Evolutionary conservation across 2,797 vertebrate species (phyloP).

Genomic region (Caiman crocodilus): DNA sequence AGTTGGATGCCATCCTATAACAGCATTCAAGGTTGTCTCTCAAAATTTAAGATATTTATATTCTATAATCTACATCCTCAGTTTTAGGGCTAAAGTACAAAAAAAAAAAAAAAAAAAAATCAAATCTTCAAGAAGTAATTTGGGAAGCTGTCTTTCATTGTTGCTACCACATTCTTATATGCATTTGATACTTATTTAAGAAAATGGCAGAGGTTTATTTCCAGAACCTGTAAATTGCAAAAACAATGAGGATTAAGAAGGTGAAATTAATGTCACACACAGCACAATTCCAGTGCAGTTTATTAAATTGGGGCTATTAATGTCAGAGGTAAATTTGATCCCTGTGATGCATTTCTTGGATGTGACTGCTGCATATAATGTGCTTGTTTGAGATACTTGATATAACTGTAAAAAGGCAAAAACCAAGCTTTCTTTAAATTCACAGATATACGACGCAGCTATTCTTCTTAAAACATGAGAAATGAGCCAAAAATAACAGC

Average conservation of each 20-base stretch:
- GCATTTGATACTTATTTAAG: background rate
- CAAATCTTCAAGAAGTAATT: background rate
- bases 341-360: background rate
- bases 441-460: background rate
- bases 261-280: background rate
- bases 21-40: background rate
- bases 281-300: background rate
- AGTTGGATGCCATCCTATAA: background rate
- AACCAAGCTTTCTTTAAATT: fast-evolving
- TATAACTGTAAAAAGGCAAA: background rate
- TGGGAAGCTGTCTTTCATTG: background rate
- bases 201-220: constrained; percentile 2
- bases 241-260: background rate
- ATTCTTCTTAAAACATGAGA: background rate
- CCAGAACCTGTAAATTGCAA: background rate
- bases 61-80: background rate
- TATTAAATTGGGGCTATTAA: background rate
- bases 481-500: background rate
- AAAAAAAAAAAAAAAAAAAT: background rate
- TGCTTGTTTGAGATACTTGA: background rate
- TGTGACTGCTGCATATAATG: background rate
- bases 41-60: background rate
- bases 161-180: background rate
- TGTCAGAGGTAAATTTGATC: fast-evolving
- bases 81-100: background rate